Percentiles rank a stretch among this genome's conserved stretches.
Evolutionary conservation across 1,140 invertebrate species (phyloP).

Genomic region (Anastatus disparis): DNA sequence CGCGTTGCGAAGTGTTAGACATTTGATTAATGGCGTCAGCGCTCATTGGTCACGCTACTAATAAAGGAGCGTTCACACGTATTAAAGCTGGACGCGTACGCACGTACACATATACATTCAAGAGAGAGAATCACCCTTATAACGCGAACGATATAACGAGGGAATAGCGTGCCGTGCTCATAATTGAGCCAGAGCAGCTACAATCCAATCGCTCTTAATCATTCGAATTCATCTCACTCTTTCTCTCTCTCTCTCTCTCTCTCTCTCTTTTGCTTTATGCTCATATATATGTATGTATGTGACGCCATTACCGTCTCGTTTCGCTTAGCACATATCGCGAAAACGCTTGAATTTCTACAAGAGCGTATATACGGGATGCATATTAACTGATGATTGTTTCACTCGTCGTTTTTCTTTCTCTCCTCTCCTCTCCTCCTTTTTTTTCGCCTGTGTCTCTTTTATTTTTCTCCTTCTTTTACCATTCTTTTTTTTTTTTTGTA

Average conservation of each 20-base stretch:
- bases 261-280: too few relatives aligned
- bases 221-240: conserved; percentile 60
- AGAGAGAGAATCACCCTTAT: too few relatives aligned
- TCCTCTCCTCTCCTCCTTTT: neutral
- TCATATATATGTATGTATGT: too few relatives aligned
- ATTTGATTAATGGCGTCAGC: conserved; percentile 65
- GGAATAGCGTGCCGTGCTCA: conserved; percentile 62
- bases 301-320: conserved; percentile 14
- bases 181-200: conserved; percentile 59
- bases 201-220: conserved; percentile 65
- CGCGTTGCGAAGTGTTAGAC: conserved; percentile 49
- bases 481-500: too few relatives aligned
- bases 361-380: too few relatives aligned
- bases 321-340: neutral
- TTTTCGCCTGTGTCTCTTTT: too few relatives aligned
- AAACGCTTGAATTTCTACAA: too few relatives aligned
- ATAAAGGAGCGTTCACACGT: conserved; percentile 65
- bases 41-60: conserved; percentile 65
- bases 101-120: too few relatives aligned
- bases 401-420: neutral
- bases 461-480: too few relatives aligned
- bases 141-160: conserved; percentile 59
- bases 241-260: too few relatives aligned
- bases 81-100: conserved; percentile 57
- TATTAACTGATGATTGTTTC: too few relatives aligned